phyloP scores from a whole-genome alignment of 2,797 vertebrate species.

The Microcaecilia unicolor region DNA sequence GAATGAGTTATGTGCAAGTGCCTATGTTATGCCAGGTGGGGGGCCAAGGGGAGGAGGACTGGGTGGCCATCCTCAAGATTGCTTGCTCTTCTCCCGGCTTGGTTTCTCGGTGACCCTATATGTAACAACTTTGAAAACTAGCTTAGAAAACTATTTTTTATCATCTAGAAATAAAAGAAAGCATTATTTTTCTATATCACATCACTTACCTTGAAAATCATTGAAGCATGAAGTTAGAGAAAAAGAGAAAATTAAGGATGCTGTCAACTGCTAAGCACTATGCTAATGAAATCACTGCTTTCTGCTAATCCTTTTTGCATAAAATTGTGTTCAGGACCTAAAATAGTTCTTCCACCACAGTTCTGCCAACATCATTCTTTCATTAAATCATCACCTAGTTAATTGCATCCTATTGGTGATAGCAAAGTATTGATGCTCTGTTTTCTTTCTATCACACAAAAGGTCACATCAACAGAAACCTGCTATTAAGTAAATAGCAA shows the following conservation, averaged over 20 bases:
- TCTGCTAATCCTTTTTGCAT: constrained; percentile 22
- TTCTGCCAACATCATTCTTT: constrained; percentile 39
- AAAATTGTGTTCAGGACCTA: constrained; percentile 31
- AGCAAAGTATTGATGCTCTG: constrained; percentile 28
- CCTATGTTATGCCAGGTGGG: too few relatives aligned
- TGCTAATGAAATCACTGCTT: constrained; percentile 36
- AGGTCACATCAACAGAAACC: constrained; percentile 34
- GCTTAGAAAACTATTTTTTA: too few relatives aligned
- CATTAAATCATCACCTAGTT: constrained; percentile 38
- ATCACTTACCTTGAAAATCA: constrained; percentile 33
- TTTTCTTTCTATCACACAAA: constrained; percentile 42
- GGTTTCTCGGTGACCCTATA: too few relatives aligned
- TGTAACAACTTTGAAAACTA: too few relatives aligned
- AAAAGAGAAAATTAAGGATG: constrained; percentile 27
- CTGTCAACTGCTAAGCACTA: constrained; percentile 26
- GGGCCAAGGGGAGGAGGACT: too few relatives aligned
- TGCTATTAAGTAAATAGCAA: constrained; percentile 40
- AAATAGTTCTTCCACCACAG: constrained; percentile 34
- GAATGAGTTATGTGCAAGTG: too few relatives aligned
- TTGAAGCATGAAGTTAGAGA: constrained; percentile 44
- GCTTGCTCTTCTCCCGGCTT: too few relatives aligned
- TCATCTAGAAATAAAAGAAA: constrained; percentile 22
- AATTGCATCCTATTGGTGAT: constrained; percentile 40
- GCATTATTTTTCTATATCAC: constrained; percentile 18
- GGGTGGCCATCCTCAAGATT: too few relatives aligned